These are phyloP conservation scores for Lates japonicus DNA, from an alignment of 2,797 vertebrate species.

Conservation along the genomic window DNA sequence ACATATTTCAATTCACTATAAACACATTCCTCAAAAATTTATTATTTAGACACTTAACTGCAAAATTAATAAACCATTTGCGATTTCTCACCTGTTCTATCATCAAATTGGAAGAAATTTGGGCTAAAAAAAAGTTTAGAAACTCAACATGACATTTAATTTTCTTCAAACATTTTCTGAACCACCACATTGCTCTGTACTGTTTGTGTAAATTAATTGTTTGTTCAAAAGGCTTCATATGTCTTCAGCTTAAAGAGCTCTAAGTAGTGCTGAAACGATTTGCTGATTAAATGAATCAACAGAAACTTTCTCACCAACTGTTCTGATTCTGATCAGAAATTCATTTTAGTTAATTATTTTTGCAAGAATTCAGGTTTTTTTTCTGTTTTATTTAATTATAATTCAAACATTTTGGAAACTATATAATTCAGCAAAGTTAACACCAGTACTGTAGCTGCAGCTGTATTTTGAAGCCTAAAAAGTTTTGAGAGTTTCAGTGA, in stretches of 20 bases:
- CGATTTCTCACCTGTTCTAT: not conserved
- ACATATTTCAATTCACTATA: not conserved
- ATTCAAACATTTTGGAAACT: not conserved
- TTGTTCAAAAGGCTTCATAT: too few species aligned
- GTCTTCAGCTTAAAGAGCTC: too few species aligned
- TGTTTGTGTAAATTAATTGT: not conserved
- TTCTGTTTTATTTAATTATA: too few species aligned
- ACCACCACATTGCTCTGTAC: not conserved
- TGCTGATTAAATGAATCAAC: not conserved
- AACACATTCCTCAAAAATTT: not conserved
- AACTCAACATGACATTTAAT: not conserved
- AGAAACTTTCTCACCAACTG: not conserved
- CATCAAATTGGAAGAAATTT: too few species aligned
- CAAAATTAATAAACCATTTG: not conserved
- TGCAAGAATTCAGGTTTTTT: not conserved
- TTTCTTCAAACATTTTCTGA: not conserved
- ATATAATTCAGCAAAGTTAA: not conserved
- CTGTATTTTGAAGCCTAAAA: not conserved
- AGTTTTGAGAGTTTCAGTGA: conserved; percentile 1
- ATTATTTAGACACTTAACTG: not conserved
- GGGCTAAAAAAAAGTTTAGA: not conserved
- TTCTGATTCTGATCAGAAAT: not conserved
- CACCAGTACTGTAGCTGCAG: not conserved
- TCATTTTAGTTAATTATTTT: not conserved
- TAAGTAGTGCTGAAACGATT: too few species aligned